Conservation (phyloP, 2,797 vertebrate genomes). For the Sciaenops ocellatus region DNA sequence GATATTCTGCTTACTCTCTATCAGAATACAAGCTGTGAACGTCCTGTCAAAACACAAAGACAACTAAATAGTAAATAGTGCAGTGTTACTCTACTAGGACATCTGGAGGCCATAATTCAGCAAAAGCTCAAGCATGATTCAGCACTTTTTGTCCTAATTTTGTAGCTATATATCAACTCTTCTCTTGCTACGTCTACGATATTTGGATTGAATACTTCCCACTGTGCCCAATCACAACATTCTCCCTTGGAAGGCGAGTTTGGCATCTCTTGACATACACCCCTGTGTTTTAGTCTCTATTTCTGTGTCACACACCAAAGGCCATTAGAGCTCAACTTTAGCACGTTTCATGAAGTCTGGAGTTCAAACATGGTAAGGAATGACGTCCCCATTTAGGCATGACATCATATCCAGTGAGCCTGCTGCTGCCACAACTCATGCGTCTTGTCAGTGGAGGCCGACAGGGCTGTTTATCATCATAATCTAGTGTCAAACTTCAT, state of each 20-base stretch:
- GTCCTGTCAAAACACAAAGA: conserved; percentile 4
- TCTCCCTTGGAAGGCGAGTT: conserved; percentile 12
- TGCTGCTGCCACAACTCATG: conserved; percentile 4
- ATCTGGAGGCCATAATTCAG: neutral
- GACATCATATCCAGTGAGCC: conserved; percentile 51
- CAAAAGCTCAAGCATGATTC: neutral
- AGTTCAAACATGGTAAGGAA: conserved; percentile 75
- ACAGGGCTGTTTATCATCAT: conserved; percentile 13
- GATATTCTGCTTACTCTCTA: neutral
- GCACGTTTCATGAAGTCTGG: conserved; percentile 55
- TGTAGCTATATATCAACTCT: neutral
- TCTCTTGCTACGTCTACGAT: neutral
- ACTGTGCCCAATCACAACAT: conserved; percentile 29
- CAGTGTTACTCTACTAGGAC: neutral
- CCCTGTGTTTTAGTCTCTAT: conserved; percentile 55
- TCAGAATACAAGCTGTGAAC: conserved; percentile 15
- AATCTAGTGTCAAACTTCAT: neutral
- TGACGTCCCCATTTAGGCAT: conserved; percentile 69
- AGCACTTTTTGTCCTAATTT: neutral
- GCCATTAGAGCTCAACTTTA: conserved; percentile 35
- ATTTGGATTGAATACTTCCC: conserved; percentile 35
- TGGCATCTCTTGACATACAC: conserved; percentile 55
- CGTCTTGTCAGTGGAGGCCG: conserved; percentile 10
- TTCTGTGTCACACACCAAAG: conserved; percentile 60
- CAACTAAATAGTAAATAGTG: neutral